Percentiles rank a stretch among this genome's conserved stretches.
Evolutionary conservation across 2,113 vertebrate species (phyloP).

Genomic region (Pseudorhombus dupliciocellatus): DNA sequence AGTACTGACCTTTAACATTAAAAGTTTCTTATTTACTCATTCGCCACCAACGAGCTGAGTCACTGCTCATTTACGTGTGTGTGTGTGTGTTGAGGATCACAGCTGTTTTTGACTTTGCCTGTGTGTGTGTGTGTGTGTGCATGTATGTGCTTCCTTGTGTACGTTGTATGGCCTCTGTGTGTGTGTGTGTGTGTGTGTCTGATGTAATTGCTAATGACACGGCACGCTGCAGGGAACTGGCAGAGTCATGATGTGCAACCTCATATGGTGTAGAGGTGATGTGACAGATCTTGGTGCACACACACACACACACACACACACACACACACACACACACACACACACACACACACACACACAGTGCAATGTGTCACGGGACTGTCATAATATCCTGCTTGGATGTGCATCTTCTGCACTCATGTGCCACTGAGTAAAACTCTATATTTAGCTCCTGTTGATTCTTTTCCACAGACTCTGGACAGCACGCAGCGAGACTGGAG

Average conservation of each 20-base stretch:
- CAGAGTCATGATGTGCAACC: conserved; percentile 69
- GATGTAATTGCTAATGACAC: conserved; percentile 60
- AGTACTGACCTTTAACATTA: conserved; percentile 56
- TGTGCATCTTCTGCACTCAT: conserved; percentile 56
- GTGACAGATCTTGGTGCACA: conserved; percentile 58
- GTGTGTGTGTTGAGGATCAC: conserved; percentile 5
- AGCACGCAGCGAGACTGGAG: no score
- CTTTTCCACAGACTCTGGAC: conserved; percentile 15
- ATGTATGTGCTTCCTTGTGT: not conserved
- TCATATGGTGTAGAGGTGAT: conserved; percentile 65
- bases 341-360: conserved; percentile 11
- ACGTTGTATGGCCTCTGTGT: not conserved
- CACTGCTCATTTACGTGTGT: conserved; percentile 7
- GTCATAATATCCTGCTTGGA: conserved; percentile 66
- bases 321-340: conserved; percentile 7
- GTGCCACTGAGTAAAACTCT: conserved; percentile 43
- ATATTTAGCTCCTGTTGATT: conserved; percentile 60
- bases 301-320: conserved; percentile 20
- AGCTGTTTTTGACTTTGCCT: conserved; percentile 10
- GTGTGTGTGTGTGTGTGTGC: conserved; percentile 7
- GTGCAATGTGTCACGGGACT: conserved; percentile 56
- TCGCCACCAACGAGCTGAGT: conserved; percentile 26
- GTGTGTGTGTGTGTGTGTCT: conserved; percentile 14
- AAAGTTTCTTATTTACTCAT: conserved; percentile 38
- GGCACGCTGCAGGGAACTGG: conserved; percentile 63